phyloP scores from a whole-genome alignment of 1,140 invertebrate genomes.

The Procambarus virginalis region DNA sequence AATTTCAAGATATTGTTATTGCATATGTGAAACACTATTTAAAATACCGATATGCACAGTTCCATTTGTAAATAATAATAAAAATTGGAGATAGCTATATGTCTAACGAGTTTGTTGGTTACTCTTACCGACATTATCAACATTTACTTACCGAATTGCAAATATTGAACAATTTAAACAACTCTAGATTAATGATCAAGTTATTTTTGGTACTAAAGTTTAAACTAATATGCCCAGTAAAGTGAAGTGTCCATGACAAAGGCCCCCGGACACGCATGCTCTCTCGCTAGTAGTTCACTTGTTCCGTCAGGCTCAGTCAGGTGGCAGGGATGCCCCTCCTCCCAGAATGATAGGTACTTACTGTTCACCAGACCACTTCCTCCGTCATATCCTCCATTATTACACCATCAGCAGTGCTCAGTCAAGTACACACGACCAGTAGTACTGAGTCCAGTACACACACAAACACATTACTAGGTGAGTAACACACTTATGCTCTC shows the following conservation, averaged over 20 bases:
- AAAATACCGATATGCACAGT: constrained; percentile 31
- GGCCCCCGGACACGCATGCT: constrained; percentile 67
- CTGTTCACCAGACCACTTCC: constrained; percentile 3
- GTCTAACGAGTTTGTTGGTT: background rate
- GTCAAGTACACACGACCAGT: constrained; percentile 25
- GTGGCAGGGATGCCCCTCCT: constrained; percentile 57
- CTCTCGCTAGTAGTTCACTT: constrained; percentile 69
- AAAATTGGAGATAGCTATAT: constrained; percentile 2
- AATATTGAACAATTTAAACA: too few relatives aligned
- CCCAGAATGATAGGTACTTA: constrained; percentile 39
- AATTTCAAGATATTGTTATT: constrained; percentile 34
- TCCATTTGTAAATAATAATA: constrained; percentile 22
- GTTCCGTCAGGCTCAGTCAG: constrained; percentile 65
- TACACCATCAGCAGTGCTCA: constrained; percentile 34
- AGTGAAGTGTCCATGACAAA: constrained; percentile 61
- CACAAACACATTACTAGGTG: too few relatives aligned
- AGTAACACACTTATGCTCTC: too few relatives aligned
- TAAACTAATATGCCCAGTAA: constrained; percentile 26
- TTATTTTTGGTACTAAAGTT: constrained; percentile 28
- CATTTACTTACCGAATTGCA: background rate
- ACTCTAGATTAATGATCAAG: too few relatives aligned
- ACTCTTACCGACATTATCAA: constrained; percentile 2
- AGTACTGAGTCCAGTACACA: constrained; percentile 36
- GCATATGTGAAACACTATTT: constrained; percentile 15
- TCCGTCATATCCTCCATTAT: constrained; percentile 20